These are phyloP conservation scores for Myoxocephalus aenaeus DNA, from an alignment of 2,797 vertebrate genomes.

Conservation along the genomic window DNA sequence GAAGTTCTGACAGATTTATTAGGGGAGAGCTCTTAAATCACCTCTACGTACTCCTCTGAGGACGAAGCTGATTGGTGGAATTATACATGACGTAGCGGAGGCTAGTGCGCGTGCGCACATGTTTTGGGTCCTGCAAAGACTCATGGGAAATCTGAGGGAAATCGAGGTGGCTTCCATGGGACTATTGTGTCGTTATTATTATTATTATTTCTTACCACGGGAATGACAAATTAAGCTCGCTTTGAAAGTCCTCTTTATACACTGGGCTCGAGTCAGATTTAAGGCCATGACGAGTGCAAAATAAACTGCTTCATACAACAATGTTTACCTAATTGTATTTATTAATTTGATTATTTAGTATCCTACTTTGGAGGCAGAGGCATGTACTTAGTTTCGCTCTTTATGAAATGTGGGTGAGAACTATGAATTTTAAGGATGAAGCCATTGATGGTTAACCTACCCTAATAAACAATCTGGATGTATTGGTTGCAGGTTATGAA, in stretches of 20 bases:
- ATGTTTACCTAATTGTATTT: background rate
- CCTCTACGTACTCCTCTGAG: slow-evolving; percentile 41
- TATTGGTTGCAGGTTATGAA: background rate
- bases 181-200: slow-evolving; percentile 27
- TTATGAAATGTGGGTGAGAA: slow-evolving; percentile 1
- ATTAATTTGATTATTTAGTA: background rate
- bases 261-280: background rate
- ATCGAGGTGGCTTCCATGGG: background rate
- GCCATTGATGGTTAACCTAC: background rate
- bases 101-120: slow-evolving; percentile 62
- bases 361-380: background rate
- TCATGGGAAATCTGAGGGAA: slow-evolving; percentile 58
- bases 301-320: fast-evolving
- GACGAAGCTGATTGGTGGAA: slow-evolving; percentile 75
- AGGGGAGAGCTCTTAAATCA: slow-evolving; percentile 80
- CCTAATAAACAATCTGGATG: background rate
- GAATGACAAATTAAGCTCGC: background rate
- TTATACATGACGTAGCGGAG: background rate
- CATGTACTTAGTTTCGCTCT: background rate
- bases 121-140: slow-evolving; percentile 51
- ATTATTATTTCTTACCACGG: background rate
- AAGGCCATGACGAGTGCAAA: background rate
- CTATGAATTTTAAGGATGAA: slow-evolving; percentile 1
- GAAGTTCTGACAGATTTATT: slow-evolving; percentile 85
- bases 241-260: background rate